Base-by-base conservation (phyloP, 2,888 invertebrate species). In the Drosophila borborema region DNA sequence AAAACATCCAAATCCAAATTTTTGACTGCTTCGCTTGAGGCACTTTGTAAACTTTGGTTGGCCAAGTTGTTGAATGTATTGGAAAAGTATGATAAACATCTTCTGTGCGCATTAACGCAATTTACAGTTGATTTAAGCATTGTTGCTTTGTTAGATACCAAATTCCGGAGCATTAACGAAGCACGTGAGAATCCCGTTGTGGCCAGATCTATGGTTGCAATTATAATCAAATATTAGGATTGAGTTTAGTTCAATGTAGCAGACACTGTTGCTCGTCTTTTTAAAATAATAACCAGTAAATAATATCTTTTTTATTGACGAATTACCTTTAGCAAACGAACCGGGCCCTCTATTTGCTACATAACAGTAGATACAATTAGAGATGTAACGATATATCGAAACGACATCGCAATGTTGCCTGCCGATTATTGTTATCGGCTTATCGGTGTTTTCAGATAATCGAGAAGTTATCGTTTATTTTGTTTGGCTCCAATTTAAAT, bases 61-160 rank as follows among this genome's bases (percentile, higher is more conserved):
- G 77, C 86, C 54, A 83, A 18, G 60, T 65, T 74, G 28, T 77
- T 86, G 34, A 90, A 86, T 16, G 76, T 72, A 28, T 18, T 77
- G 3, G 86, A 89, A 23, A 86, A 81, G 61, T 84, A 83, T 1
- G 86, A 90, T 5, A 80, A 43, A 41, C 71, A 77, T 66, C 89
- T 76, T 51, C 72, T 69, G 8, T 62, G 55, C 10, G 64, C 53
- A 16, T 69, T 34, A 10, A 67, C 36, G 46, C 66, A 61, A 16
- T 69, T 59, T 59, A 82, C 18, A 55, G 71, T 67, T 7, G 73
- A 71, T 55, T 73, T 67, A 31, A 84, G 41, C 82, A 89, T 87
- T 14, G 6, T 75, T 38, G 23, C n/a, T 53, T 51, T 46, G 40
- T 58, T 38, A 31, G 51, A 18, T n/a, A 64, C 46, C 12, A 75